Evolutionary conservation across 2,797 vertebrate species (phyloP).

Genomic region (Mionectes olivaceus): DNA sequence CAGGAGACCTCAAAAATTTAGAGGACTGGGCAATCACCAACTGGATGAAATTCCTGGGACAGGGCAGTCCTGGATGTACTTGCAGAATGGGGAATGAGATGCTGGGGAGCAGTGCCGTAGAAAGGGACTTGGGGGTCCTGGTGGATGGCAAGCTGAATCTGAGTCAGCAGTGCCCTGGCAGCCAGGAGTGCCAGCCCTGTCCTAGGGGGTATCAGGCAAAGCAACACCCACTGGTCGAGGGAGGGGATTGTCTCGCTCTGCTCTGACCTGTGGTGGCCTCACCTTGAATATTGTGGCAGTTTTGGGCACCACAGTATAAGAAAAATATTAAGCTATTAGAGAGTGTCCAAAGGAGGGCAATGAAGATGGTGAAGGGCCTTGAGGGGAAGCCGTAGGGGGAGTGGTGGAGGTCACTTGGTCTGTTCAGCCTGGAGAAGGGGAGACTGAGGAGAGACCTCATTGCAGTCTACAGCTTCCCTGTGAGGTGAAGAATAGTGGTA

Average conservation of each 20-base stretch:
- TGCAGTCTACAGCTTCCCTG: neutral
- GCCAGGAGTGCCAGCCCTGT: neutral
- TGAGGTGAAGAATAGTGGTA: neutral
- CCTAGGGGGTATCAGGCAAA: neutral
- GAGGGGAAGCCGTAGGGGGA: neutral
- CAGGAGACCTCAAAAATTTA: neutral
- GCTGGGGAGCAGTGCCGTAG: neutral
- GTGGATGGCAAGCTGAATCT: neutral
- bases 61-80: neutral
- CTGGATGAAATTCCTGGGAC: neutral
- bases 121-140: neutral
- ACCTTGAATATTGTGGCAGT: neutral
- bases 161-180: neutral
- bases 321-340: neutral
- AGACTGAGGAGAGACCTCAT: neutral
- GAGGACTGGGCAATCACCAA: neutral
- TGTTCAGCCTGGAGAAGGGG: neutral
- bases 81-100: neutral
- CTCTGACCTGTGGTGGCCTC: neutral
- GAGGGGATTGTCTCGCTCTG: neutral
- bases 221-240: fast-evolving
- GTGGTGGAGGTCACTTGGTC: neutral
- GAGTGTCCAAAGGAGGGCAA: neutral
- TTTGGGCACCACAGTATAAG: neutral
- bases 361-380: neutral